Base-by-base conservation (phyloP, 2,113 vertebrate genomes). In the Pardalotus punctatus region DNA sequence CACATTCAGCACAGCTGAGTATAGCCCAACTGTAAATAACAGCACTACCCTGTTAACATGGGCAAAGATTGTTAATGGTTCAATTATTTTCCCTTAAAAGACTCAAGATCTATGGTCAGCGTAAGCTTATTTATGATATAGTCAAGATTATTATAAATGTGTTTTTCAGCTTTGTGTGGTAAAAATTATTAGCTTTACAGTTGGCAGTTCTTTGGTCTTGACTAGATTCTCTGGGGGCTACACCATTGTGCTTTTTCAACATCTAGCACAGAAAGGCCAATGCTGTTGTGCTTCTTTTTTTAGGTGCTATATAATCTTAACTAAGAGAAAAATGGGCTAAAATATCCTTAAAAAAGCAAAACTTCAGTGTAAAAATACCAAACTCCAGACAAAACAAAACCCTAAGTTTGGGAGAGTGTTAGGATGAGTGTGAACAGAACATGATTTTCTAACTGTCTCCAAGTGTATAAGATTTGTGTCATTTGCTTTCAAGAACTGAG, bases 1-100 rank as follows among this genome's bases (percentile, higher is more conserved):
- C 9, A 2, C 0, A 0, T 23, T 64, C 22, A 12, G 40, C 24
- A 4, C 23, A 12, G 45, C 38, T 50, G 29, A 20, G 12, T 14
- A 1, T 8, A 27, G 53, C 27, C 27, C 14, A 4, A 8, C 16
- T 4, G 29, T 60, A 56, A 43, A 35, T 31, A 25, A 5, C n/a
- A 22, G 16, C 18, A 3, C 47, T 24, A 0, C 19, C 9, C 20
- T 54, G 11, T 15, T 40, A 19, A 25, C 16, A 0, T 4, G 28
- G 22, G 24, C 1, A 2, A 74, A 54, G 11, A 2, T 3, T 13
- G 14, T 13, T 35, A 19, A 56, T 11, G 28, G 15, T 25, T 36
- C 12, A 11, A 0, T 42, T 69, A 12, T 51, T 80, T 94, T 60
- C 21, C 9, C 4, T 36, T 47, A 14, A 3, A 19, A 40, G 40